phyloP scores from a whole-genome alignment of 2,797 vertebrate genomes.

The Choloepus didactylus region DNA sequence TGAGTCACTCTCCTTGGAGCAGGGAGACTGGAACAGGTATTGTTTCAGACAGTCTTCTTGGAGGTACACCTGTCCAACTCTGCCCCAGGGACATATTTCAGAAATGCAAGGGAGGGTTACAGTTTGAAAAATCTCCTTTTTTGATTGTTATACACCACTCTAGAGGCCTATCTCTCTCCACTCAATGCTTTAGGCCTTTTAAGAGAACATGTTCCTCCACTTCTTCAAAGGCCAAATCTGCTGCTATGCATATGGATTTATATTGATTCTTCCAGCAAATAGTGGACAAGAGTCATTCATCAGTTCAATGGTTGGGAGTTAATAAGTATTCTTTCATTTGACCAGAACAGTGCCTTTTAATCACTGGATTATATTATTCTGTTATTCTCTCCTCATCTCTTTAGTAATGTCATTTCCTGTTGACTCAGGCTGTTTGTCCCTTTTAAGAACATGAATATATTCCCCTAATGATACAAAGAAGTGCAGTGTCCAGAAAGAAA shows the following conservation, averaged over 20 bases:
- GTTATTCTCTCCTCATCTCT: slow-evolving; percentile 14
- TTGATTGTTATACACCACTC: not conserved
- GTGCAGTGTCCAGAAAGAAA: not conserved
- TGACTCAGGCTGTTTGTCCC: not conserved
- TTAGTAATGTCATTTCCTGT: not conserved
- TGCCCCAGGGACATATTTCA: not conserved
- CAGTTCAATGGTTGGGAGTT: not conserved
- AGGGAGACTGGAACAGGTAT: not conserved
- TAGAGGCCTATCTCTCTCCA: not conserved
- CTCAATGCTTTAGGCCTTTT: slow-evolving; percentile 53
- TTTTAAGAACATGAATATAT: slow-evolving; percentile 2
- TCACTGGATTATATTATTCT: not conserved
- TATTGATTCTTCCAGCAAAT: slow-evolving; percentile 58
- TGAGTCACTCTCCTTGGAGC: not conserved
- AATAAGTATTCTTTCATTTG: slow-evolving; percentile 30
- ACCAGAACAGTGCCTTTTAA: slow-evolving; percentile 6
- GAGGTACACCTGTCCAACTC: not conserved
- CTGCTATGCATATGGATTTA: slow-evolving; percentile 19
- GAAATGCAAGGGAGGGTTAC: not conserved
- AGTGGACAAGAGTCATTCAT: slow-evolving; percentile 59
- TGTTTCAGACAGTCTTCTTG: not conserved
- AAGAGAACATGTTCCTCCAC: slow-evolving; percentile 37
- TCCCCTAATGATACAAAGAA: not conserved
- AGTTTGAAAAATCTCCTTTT: not conserved
- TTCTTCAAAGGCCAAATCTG: slow-evolving; percentile 66